These are phyloP conservation scores for Synergus gifuensis DNA, from an alignment of 2,888 invertebrate species.

Conservation along the genomic window DNA sequence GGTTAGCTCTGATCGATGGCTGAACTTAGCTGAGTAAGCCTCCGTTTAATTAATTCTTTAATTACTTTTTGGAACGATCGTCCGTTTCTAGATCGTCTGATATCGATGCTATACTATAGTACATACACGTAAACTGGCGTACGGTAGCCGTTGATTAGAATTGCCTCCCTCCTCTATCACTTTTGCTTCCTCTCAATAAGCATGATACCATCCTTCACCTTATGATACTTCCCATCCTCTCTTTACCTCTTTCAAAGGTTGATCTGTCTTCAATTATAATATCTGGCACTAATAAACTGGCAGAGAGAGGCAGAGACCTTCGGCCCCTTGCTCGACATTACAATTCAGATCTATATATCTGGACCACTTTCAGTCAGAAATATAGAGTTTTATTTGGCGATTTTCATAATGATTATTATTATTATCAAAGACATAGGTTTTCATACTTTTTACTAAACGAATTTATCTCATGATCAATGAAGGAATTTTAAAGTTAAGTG, in stretches of 20 bases:
- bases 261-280: constrained; percentile 15
- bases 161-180: constrained; percentile 52
- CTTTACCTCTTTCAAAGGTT: background rate
- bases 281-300: background rate
- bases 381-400: background rate
- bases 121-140: constrained; percentile 40
- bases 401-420: background rate
- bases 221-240: background rate
- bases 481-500: too few relatives aligned
- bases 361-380: background rate
- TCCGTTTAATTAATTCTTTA: constrained; percentile 76
- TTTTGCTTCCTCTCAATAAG: constrained; percentile 37
- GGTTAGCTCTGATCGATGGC: constrained; percentile 71
- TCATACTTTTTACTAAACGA: too few relatives aligned
- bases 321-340: background rate
- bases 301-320: background rate
- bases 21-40: constrained; percentile 76
- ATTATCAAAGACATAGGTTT: too few relatives aligned
- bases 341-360: background rate
- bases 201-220: background rate
- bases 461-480: too few relatives aligned
- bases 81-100: constrained; percentile 52
- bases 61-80: constrained; percentile 70
- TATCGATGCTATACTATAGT: constrained; percentile 46
- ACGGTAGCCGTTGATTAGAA: constrained; percentile 56